These are phyloP conservation scores for Drosophila formosana DNA, from an alignment of 2,888 invertebrate species.

Conservation along the genomic window DNA sequence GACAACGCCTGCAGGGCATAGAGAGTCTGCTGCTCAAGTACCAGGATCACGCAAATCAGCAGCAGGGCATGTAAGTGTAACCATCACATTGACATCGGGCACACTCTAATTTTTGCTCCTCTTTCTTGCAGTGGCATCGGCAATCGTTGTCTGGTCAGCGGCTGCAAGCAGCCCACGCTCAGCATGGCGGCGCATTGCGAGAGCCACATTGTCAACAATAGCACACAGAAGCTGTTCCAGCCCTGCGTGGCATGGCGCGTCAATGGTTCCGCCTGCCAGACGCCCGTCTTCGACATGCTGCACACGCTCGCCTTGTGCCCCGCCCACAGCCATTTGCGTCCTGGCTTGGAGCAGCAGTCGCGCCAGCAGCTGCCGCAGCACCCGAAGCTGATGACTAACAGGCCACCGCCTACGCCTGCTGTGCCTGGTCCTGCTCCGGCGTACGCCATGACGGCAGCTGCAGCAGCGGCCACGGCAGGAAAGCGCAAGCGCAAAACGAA, in stretches of 20 bases:
- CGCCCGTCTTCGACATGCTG: slow-evolving; percentile 91
- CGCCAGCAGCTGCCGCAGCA: slow-evolving; percentile 16
- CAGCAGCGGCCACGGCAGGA: slow-evolving; percentile 1
- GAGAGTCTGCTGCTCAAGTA: slow-evolving; percentile 82
- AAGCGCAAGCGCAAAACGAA: slow-evolving; percentile 75
- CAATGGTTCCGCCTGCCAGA: slow-evolving; percentile 91
- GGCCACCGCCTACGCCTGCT: slow-evolving; percentile 22
- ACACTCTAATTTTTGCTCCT: background rate
- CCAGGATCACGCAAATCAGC: slow-evolving; percentile 74
- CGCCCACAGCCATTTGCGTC: slow-evolving; percentile 93
- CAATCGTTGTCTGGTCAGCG: slow-evolving; percentile 79
- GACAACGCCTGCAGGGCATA: slow-evolving; percentile 81
- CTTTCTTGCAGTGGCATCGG: slow-evolving; percentile 59
- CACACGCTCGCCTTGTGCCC: slow-evolving; percentile 94
- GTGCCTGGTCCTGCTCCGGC: slow-evolving; percentile 24
- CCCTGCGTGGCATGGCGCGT: slow-evolving; percentile 93
- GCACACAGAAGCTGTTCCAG: slow-evolving; percentile 92
- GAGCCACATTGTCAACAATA: slow-evolving; percentile 93
- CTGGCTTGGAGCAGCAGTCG: slow-evolving; percentile 85
- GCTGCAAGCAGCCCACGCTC: slow-evolving; percentile 81
- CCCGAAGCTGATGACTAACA: slow-evolving; percentile 20
- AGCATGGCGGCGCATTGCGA: slow-evolving; percentile 91
- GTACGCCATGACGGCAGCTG: slow-evolving; percentile 3
- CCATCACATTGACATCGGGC: background rate
- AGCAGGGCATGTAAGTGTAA: slow-evolving; percentile 68